A percentile compares a stretch with the other conserved stretches of the same genome.
Evolutionary conservation across 2,113 vertebrate genomes (phyloP).

Genomic region (Atractosteus spatula): DNA sequence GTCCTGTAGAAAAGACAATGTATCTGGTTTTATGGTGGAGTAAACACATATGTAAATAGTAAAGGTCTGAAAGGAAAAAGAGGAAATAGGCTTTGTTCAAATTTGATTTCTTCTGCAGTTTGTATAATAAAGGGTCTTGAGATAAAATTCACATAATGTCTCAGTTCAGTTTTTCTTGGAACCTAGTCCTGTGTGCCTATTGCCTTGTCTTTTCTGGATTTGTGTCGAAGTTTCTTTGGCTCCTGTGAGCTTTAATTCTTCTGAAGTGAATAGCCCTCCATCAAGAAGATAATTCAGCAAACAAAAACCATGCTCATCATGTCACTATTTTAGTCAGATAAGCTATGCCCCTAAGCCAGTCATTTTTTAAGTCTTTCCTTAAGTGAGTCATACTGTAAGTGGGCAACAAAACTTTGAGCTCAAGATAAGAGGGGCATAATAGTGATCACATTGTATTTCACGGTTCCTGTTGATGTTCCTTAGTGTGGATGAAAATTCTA

Average conservation of each 20-base stretch:
- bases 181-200: background rate
- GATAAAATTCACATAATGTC: constrained; percentile 12
- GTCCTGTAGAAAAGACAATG: constrained; percentile 13
- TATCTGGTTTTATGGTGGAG: constrained; percentile 13
- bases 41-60: constrained; percentile 8
- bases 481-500: constrained; percentile 7
- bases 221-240: constrained; percentile 10
- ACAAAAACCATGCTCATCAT: constrained; percentile 4
- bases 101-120: constrained; percentile 12
- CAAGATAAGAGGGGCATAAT: too few species aligned
- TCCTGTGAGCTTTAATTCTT: constrained; percentile 11
- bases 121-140: constrained; percentile 12
- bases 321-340: background rate
- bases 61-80: background rate
- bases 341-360: background rate
- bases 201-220: constrained; percentile 13
- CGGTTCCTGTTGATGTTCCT: background rate
- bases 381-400: too few species aligned
- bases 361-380: background rate
- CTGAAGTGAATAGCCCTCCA: constrained; percentile 6
- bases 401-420: too few species aligned
- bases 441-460: background rate
- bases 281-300: background rate
- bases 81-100: background rate
- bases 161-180: constrained; percentile 35